Evolutionary conservation across 2,113 vertebrate species (phyloP), one percentile per base, ranked within the genome.

Genomic region (Perca flavescens): DNA sequence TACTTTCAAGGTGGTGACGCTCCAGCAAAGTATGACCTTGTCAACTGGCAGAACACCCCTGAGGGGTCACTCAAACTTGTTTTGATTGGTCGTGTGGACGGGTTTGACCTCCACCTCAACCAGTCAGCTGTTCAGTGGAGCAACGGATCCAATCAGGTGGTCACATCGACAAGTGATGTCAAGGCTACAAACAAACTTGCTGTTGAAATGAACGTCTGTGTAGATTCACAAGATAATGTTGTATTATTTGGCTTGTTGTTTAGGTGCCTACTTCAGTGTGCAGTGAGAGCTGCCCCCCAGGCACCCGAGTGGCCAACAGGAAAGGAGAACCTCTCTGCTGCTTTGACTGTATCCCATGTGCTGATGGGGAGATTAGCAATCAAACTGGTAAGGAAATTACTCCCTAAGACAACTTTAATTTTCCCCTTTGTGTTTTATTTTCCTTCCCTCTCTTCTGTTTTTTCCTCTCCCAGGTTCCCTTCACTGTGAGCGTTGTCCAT

Each of bases 291-390:
- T 96, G 96, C 31, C 90, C 90, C 10, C 91, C 89, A 10, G 95
- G 95, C 1, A 94, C 94, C 65, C 81, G 95, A 7, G 91, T 88
- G 85, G 93, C 94, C 15, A 89, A 58, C 43, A 93, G 90, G 80
- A 95, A 94, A 82, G 94, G 95, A 14, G 90, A 95, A 64, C 93
- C 94, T 17, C 66, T 93, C 50, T 96, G 95, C 88, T 96, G 96
- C 85, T 96, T 96, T 83, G 95, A 96, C 88, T 96, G 96, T 77
- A 89, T 96, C 70, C 84, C 79, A 3, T 96, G 95, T 88, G 87
- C 93, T 73, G 94, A 95, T 7, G 95, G 95, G 2, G 93, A 95
- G 80, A 88, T 96, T 5, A 96, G 91, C 83, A 95, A 95, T 53
- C 64, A 19, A 65, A 92, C 93, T 69, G 93, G 95, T 95, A 56